Percentiles rank a stretch among this genome's conserved stretches.
phyloP scores from a whole-genome alignment of 2,113 vertebrate species.

The Thomomys bottae region DNA sequence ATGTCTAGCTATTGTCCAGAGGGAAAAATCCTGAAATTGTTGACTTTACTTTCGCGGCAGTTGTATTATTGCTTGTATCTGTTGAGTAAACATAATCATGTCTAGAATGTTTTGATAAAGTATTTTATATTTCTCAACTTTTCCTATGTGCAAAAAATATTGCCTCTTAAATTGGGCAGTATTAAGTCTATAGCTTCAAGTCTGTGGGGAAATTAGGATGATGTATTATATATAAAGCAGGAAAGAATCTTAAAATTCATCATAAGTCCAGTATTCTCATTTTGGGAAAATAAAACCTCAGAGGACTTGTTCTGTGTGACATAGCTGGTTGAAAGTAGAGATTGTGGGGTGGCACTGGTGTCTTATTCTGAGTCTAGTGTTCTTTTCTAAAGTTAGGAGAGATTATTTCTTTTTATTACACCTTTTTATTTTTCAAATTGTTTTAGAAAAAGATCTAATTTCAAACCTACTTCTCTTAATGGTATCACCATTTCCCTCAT shows the following conservation, averaged over 20 bases:
- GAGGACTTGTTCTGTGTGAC: background rate
- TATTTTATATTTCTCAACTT: constrained; percentile 22
- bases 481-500: constrained; percentile 26
- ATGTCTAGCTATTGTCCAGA: background rate
- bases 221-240: background rate
- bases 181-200: background rate
- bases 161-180: too few species aligned
- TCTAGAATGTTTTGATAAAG: background rate
- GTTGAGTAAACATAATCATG: background rate
- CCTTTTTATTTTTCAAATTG: constrained; percentile 31
- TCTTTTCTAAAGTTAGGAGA: constrained; percentile 43
- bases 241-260: background rate
- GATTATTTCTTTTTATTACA: constrained; percentile 56
- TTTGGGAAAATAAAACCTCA: constrained; percentile 27
- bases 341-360: background rate
- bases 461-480: constrained; percentile 18
- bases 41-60: background rate
- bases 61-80: background rate
- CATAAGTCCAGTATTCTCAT: background rate
- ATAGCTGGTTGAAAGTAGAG: background rate
- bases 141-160: background rate
- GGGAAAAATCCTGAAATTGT: background rate
- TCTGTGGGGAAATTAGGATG: constrained; percentile 26
- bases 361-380: background rate
- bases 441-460: constrained; percentile 54